Percentiles rank a stretch among this genome's conserved stretches.
phyloP scores from a whole-genome alignment of 2,888 invertebrate genomes.

The Slavum lentiscoides region DNA sequence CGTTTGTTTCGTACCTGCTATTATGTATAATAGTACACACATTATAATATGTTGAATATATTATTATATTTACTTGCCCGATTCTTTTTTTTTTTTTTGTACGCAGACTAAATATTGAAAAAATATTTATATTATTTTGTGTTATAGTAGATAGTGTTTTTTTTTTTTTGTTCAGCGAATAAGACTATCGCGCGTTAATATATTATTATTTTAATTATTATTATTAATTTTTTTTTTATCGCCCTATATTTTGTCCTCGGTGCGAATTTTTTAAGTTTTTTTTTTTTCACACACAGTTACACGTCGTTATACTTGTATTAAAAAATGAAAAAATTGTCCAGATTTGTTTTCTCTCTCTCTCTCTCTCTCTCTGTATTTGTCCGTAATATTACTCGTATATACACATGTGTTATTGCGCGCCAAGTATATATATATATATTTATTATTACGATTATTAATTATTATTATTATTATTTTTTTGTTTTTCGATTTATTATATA shows the following conservation, averaged over 20 bases:
- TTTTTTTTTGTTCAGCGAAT: slow-evolving; percentile 11
- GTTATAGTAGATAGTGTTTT: neutral
- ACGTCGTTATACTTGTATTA: neutral
- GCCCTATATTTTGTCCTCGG: slow-evolving; percentile 36
- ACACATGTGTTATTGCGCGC: slow-evolving; percentile 9
- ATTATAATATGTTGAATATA: neutral
- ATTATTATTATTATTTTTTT: slow-evolving; percentile 37
- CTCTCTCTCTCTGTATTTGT: neutral
- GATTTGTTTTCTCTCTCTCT: neutral
- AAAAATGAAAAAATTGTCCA: neutral
- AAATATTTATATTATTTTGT: slow-evolving; percentile 27
- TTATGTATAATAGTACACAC: slow-evolving; percentile 9
- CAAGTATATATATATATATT: slow-evolving; percentile 35
- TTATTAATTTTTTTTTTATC: slow-evolving; percentile 43
- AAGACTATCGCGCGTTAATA: neutral
- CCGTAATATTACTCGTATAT: slow-evolving; percentile 15
- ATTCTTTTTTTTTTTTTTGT: neutral
- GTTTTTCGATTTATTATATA: slow-evolving; percentile 33
- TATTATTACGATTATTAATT: slow-evolving; percentile 34
- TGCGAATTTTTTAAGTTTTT: slow-evolving; percentile 53
- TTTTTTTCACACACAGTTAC: slow-evolving; percentile 9
- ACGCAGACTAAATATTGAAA: too few species aligned
- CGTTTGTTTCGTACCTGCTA: slow-evolving; percentile 50
- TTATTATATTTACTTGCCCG: slow-evolving; percentile 9
- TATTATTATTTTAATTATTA: too few species aligned